These are phyloP conservation scores for Apotomis turbidana DNA, from an alignment of 2,888 invertebrate genomes.

Conservation along the genomic window DNA sequence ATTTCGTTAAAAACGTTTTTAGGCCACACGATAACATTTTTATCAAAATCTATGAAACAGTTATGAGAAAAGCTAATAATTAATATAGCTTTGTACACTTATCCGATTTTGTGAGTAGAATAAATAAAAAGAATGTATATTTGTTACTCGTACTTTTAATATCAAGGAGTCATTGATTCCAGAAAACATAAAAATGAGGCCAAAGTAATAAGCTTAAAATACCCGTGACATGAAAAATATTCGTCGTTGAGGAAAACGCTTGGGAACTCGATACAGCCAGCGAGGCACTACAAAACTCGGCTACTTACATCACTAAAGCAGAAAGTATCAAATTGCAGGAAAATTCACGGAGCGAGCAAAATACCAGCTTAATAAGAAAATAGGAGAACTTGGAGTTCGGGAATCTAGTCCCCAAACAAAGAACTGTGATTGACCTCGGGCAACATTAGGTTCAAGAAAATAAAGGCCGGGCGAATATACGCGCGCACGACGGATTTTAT, in stretches of 20 bases:
- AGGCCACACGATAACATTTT: too few species aligned
- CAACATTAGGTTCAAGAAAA: not conserved
- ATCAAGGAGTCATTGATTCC: not conserved
- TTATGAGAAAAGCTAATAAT: too few species aligned
- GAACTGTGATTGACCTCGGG: slow-evolving; percentile 15
- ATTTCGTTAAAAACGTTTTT: too few species aligned
- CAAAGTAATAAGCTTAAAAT: slow-evolving; percentile 19
- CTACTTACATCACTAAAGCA: slow-evolving; percentile 29
- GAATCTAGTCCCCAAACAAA: slow-evolving; percentile 15
- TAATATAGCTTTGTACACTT: too few species aligned
- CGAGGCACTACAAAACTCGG: slow-evolving; percentile 30
- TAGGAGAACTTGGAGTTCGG: not conserved
- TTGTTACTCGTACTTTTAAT: too few species aligned
- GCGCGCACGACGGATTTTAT: not conserved
- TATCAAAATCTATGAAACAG: too few species aligned
- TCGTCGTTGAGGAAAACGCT: slow-evolving; percentile 16
- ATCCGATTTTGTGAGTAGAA: too few species aligned
- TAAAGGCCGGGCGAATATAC: not conserved
- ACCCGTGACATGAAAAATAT: slow-evolving; percentile 14
- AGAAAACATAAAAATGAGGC: slow-evolving; percentile 14
- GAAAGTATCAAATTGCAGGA: slow-evolving; percentile 35
- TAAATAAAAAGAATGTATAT: too few species aligned
- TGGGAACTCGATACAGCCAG: slow-evolving; percentile 20
- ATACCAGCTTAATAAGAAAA: slow-evolving; percentile 23
- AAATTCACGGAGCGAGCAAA: slow-evolving; percentile 15